Conservation (phyloP, 2,797 vertebrate genomes). For the Hemibagrus guttatus region DNA sequence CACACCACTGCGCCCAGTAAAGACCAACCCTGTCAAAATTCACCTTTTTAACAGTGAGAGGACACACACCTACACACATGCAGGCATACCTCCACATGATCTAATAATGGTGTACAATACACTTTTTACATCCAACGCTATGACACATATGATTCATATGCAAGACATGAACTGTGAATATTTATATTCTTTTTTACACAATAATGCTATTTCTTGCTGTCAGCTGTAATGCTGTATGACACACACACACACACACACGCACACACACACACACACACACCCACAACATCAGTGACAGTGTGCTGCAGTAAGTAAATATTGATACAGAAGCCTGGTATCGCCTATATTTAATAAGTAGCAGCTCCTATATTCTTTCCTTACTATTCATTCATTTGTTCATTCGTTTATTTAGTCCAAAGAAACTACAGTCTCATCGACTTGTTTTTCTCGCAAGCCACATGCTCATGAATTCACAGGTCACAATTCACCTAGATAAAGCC, state of each 20-base stretch:
- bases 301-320: background rate
- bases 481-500: background rate
- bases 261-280: too few relatives aligned
- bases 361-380: background rate
- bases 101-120: background rate
- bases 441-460: background rate
- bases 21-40: slow-evolving; percentile 78
- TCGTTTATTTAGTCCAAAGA: background rate
- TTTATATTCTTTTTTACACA: background rate
- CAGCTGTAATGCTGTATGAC: background rate
- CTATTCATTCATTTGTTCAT: background rate
- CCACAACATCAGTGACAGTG: too few relatives aligned
- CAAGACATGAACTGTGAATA: background rate
- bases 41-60: slow-evolving; percentile 15
- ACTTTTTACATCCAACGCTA: background rate
- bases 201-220: background rate
- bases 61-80: background rate
- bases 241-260: too few relatives aligned
- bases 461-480: background rate
- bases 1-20: slow-evolving; percentile 64
- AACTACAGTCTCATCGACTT: background rate
- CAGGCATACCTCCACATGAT: background rate
- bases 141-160: background rate
- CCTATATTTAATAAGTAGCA: background rate
- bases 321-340: background rate